Evolutionary conservation across 2,797 vertebrate genomes (phyloP).

Genomic region (Anolis apletophallus): DNA sequence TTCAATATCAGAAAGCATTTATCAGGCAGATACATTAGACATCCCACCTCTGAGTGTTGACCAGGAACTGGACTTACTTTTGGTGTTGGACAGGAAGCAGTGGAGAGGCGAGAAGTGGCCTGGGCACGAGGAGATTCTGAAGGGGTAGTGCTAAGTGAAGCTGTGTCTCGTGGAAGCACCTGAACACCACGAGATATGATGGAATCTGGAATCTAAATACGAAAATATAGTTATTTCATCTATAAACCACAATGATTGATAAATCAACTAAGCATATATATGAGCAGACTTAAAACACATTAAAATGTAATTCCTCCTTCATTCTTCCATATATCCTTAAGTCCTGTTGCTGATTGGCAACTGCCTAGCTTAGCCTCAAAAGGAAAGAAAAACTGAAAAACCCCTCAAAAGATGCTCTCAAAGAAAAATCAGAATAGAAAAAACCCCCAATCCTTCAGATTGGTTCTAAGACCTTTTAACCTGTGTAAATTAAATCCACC

Average conservation of each 20-base stretch:
- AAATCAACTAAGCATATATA: slow-evolving; percentile 27
- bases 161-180: slow-evolving; percentile 96
- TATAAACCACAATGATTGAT: slow-evolving; percentile 26
- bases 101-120: slow-evolving; percentile 98
- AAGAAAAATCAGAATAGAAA: background rate
- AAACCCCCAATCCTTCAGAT: background rate
- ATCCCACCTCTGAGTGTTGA: slow-evolving; percentile 42
- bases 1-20: slow-evolving; percentile 62
- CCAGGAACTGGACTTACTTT: slow-evolving; percentile 88
- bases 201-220: slow-evolving; percentile 95
- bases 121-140: slow-evolving; percentile 98
- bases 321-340: background rate
- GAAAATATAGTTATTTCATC: slow-evolving; percentile 42
- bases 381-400: too few species aligned
- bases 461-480: background rate
- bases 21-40: slow-evolving; percentile 48
- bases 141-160: slow-evolving; percentile 97
- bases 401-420: background rate
- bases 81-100: slow-evolving; percentile 98
- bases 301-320: background rate
- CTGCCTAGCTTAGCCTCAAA: background rate
- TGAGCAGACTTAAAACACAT: background rate
- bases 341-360: background rate
- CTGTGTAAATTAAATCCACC: background rate
- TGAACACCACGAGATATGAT: slow-evolving; percentile 98